A percentile compares a stretch with the other conserved stretches of the same genome.
These are phyloP conservation scores for Heteromurus nitidus DNA, from an alignment of 2,888 invertebrate species.

Conservation along the genomic window DNA sequence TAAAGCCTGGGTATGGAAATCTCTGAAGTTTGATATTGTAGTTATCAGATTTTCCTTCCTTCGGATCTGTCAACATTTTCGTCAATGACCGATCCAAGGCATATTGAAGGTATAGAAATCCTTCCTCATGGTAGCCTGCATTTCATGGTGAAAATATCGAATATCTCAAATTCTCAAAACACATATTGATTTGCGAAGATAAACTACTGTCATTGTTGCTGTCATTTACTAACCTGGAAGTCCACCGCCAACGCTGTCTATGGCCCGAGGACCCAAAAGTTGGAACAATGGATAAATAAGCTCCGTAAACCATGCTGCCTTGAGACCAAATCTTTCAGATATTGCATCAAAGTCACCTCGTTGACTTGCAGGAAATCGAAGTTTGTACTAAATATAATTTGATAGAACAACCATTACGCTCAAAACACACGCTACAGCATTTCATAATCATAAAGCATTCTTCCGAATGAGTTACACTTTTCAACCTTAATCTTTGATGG, in stretches of 20 bases:
- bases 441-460: conserved; percentile 60
- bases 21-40: conserved; percentile 62
- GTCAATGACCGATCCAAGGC: conserved; percentile 77
- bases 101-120: conserved; percentile 82
- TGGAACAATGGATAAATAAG: conserved; percentile 82
- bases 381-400: conserved; percentile 68
- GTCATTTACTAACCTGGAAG: conserved; percentile 57
- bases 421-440: background rate
- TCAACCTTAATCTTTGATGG: no score
- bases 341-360: conserved; percentile 70
- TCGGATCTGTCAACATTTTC: conserved; percentile 42
- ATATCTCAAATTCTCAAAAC: no score
- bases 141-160: no score
- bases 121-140: conserved; percentile 81
- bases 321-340: conserved; percentile 70
- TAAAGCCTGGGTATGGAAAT: conserved; percentile 85
- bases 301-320: conserved; percentile 82
- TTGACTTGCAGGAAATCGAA: conserved; percentile 72
- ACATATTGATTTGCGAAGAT: no score
- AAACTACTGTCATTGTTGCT: no score
- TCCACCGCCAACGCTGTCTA: conserved; percentile 44
- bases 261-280: conserved; percentile 81
- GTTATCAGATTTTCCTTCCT: conserved; percentile 50
- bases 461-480: conserved; percentile 61
- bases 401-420: background rate